A percentile compares a stretch with the other conserved stretches of the same genome.
Conservation (phyloP, 2,888 invertebrate genomes). For the Girardia tigrina region DNA sequence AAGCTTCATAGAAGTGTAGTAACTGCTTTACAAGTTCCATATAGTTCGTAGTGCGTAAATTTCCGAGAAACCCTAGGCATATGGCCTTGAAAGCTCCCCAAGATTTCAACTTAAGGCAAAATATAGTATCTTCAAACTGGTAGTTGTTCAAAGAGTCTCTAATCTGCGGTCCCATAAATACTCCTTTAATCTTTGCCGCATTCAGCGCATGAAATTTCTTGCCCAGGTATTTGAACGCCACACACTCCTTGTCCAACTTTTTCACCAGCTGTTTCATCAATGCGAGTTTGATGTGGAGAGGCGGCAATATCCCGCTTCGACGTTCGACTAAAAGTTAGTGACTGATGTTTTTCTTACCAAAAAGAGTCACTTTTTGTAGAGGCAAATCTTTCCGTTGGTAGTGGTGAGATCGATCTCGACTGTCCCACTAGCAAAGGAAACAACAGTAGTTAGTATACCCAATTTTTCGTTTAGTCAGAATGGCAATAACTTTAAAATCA, state of each 20-base stretch:
- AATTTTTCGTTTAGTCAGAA: conserved; percentile 38
- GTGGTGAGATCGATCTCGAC: conserved; percentile 10
- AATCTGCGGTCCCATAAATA: conserved; percentile 24
- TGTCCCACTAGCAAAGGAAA: too few relatives aligned
- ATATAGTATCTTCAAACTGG: too few relatives aligned
- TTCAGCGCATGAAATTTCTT: conserved; percentile 13
- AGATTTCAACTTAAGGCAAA: too few relatives aligned
- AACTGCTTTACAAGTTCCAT: background rate
- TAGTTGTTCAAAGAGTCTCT: background rate
- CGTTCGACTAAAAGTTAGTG: background rate
- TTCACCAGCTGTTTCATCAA: too few relatives aligned
- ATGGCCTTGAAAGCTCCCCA: too few relatives aligned
- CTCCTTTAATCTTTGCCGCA: conserved; percentile 2
- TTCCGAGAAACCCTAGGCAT: too few relatives aligned
- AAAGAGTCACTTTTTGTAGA: too few relatives aligned
- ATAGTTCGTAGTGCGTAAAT: too few relatives aligned
- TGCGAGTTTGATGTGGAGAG: conserved; percentile 10
- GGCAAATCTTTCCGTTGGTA: too few relatives aligned
- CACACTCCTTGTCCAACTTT: background rate
- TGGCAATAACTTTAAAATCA: conserved; percentile 39
- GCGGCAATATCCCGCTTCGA: background rate
- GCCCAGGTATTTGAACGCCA: background rate
- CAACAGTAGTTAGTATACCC: conserved; percentile 38
- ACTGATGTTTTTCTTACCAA: background rate
- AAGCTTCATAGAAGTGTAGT: background rate